These are phyloP conservation scores for Archivesica marissinica DNA, from an alignment of 1,140 invertebrate species.

Conservation along the genomic window DNA sequence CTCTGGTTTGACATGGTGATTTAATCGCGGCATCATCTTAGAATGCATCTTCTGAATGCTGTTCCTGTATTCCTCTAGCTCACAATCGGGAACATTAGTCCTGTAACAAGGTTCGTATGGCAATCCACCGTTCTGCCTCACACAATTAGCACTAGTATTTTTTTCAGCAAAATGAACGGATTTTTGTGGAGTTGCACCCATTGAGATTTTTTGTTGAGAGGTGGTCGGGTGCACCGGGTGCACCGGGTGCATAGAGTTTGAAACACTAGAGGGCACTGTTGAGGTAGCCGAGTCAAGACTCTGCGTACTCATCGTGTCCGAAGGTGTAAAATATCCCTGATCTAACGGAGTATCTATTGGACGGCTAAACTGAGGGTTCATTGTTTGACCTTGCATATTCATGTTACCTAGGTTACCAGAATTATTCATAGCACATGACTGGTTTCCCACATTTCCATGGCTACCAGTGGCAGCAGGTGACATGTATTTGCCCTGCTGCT, in stretches of 20 bases:
- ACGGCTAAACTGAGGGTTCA: constrained; percentile 60
- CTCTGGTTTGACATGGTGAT: constrained; percentile 75
- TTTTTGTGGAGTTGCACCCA: constrained; percentile 68
- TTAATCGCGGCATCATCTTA: constrained; percentile 76
- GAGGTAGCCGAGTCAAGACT: constrained; percentile 74
- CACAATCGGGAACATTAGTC: constrained; percentile 71
- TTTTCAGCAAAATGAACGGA: constrained; percentile 78
- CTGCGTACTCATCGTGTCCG: constrained; percentile 75
- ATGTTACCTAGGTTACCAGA: constrained; percentile 57
- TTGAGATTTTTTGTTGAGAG: constrained; percentile 42
- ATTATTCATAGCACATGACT: constrained; percentile 67
- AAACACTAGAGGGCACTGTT: constrained; percentile 69
- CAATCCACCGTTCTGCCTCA: constrained; percentile 54
- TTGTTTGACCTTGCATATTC: constrained; percentile 54
- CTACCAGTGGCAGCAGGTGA: constrained; percentile 53
- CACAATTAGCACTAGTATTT: constrained; percentile 47
- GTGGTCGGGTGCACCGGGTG: constrained; percentile 35
- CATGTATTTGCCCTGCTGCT: constrained; percentile 51
- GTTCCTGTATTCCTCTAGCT: constrained; percentile 74
- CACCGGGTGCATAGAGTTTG: constrained; percentile 49
- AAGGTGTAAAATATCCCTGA: constrained; percentile 76
- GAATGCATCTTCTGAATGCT: constrained; percentile 72
- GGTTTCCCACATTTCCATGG: constrained; percentile 64
- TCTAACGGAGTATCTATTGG: constrained; percentile 76
- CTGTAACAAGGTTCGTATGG: constrained; percentile 66